Base-by-base conservation (phyloP, 2,797 vertebrate genomes). In the Crypturellus tataupa region DNA sequence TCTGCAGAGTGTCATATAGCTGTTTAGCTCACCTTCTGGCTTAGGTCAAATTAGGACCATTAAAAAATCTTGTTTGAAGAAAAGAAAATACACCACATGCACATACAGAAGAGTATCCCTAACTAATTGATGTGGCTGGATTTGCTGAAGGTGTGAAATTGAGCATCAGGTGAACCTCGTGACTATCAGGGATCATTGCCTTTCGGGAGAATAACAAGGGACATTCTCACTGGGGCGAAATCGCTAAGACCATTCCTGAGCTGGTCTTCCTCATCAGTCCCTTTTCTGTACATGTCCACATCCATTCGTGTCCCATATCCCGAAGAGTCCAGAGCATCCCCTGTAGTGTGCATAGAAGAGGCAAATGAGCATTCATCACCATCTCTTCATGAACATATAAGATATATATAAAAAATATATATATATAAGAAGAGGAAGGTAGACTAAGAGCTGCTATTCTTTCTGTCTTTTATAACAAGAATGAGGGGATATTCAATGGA, bases 401-500 rank as follows among this genome's bases (percentile, higher is more conserved):
- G 37, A 39, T 39, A 39, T 10, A 39, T 39, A 39, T 39, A 39
- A 39, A 39, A 39, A 39, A 39, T 9, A 39, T 9, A 39, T 39
- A 39, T 10, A 39, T 39, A 39, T 39, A 39, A 39, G 37, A 39
- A 39, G 42, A 93, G 16, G 33, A 60, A 93, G 62, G 37, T 20
- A 40, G 42, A n/a, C 55, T 87, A 46, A 80, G 86, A 90, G 62
- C 10, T 16, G 39, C 37, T 78, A 31, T 68, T n/a, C 35, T 70
- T 46, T 85, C 58, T 78, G 68, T 65, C 80, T 93, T 8, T 1
- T 21, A 84, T 0, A 0, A 51, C 90, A 80, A 62, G 58, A 85
- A 75, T 29, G 46, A 96, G 77, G 37, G 76, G 62, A 47, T 63
- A 90, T 13, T 85, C 35, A 2, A 95, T 83, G 81, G 33, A 92